Conservation (phyloP, 2,888 invertebrate species). For the Myopa testacea region DNA sequence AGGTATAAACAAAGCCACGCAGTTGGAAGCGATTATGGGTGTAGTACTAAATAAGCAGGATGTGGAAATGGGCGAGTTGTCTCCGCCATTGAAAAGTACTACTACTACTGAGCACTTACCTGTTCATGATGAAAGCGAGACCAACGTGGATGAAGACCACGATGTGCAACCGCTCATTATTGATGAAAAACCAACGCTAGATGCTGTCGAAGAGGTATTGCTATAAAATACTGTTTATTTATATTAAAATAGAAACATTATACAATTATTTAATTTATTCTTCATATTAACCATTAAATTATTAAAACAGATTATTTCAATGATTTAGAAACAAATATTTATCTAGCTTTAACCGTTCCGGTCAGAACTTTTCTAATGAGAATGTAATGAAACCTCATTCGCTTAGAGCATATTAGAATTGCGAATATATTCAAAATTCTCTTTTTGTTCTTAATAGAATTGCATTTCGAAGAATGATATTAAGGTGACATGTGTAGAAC, state of each 20-base stretch:
- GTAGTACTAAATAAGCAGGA: slow-evolving; percentile 29
- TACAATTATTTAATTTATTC: no score
- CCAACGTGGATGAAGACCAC: slow-evolving; percentile 31
- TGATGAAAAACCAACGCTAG: slow-evolving; percentile 16
- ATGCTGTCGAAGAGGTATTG: neutral
- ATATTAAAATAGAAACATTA: no score
- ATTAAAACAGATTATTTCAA: neutral
- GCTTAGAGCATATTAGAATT: no score
- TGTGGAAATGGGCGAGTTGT: slow-evolving; percentile 5
- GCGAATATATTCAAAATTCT: no score
- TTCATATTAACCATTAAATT: no score
- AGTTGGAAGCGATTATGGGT: slow-evolving; percentile 31
- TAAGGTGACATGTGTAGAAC: neutral
- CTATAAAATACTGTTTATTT: neutral
- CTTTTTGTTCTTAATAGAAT: neutral
- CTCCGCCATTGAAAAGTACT: neutral
- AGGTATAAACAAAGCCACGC: slow-evolving; percentile 29
- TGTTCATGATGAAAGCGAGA: neutral
- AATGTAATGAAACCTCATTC: no score
- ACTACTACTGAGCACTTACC: neutral
- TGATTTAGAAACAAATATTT: neutral
- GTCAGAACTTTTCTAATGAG: no score
- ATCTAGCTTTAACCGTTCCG: neutral
- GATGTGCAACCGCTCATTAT: slow-evolving; percentile 38
- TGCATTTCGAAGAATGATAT: neutral